Conservation (phyloP, 2,113 vertebrate species). For the Gobio gobio region DNA sequence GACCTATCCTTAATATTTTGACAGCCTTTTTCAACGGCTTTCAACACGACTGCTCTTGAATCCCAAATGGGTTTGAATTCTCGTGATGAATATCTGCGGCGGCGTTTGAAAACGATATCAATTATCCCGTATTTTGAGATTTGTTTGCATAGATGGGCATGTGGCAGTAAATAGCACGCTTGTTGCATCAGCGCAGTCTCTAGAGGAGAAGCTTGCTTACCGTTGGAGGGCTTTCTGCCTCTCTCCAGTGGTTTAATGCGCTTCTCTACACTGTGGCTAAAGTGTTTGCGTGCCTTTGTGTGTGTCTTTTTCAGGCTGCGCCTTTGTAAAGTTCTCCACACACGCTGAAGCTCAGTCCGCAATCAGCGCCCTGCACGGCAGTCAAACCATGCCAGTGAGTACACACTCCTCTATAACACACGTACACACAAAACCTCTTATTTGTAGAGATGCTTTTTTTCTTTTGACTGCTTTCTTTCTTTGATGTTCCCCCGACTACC, state of each 20-base stretch:
- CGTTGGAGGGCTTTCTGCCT: constrained; percentile 48
- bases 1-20: constrained; percentile 7
- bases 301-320: constrained; percentile 84
- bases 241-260: constrained; percentile 59
- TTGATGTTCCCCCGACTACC: background rate
- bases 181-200: constrained; percentile 75
- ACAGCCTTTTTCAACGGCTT: background rate
- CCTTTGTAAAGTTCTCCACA: constrained; percentile 98
- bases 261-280: constrained; percentile 57
- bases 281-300: constrained; percentile 50
- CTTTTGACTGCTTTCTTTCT: background rate
- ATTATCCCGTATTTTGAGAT: constrained; percentile 61
- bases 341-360: constrained; percentile 97
- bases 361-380: constrained; percentile 96
- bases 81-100: background rate
- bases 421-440: background rate
- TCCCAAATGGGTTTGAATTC: constrained; percentile 9
- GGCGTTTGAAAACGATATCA: constrained; percentile 8
- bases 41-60: background rate
- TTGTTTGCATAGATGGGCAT: constrained; percentile 74
- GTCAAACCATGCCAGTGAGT: constrained; percentile 99
- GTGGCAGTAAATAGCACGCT: constrained; percentile 75
- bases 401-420: constrained; percentile 47
- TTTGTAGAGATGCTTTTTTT: background rate
- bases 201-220: constrained; percentile 57